Conservation (phyloP, 2,797 vertebrate species). For the Cryptoblepharus egeriae region DNA sequence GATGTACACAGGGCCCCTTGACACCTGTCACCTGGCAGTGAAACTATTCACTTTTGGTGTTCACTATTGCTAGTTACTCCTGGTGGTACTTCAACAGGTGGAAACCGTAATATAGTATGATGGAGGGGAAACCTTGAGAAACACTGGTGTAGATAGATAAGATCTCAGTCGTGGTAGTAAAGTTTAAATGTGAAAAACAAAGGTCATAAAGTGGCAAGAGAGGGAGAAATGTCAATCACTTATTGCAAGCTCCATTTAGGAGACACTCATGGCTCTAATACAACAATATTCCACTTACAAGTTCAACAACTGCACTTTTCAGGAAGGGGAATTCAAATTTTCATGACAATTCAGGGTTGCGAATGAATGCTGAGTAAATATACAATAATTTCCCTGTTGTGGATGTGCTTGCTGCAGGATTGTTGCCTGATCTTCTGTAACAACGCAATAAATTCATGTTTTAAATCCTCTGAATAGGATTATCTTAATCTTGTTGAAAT, state of each 20-base stretch:
- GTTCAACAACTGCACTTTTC: neutral
- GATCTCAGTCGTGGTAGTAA: neutral
- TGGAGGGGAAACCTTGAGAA: no score
- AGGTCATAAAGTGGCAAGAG: neutral
- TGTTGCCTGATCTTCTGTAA: neutral
- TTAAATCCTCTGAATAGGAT: neutral
- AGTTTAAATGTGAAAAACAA: neutral
- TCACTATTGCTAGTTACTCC: no score
- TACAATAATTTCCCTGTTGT: neutral
- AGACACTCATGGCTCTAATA: neutral
- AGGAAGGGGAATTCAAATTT: neutral
- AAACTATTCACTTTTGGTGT: no score
- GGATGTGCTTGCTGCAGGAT: neutral
- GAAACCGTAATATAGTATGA: no score
- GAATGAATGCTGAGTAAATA: neutral
- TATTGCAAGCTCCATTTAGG: neutral
- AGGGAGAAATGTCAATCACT: neutral
- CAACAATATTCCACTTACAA: neutral
- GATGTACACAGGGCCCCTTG: no score
- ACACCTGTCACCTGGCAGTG: no score
- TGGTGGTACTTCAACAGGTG: no score
- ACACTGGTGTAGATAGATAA: no score
- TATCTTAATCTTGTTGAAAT: neutral
- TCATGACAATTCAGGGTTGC: neutral
- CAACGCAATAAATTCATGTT: neutral